A percentile compares a stretch with the other conserved stretches of the same genome.
These are phyloP conservation scores for Temnothorax unifasciatus DNA, from an alignment of 2,888 invertebrate genomes.

Conservation along the genomic window DNA sequence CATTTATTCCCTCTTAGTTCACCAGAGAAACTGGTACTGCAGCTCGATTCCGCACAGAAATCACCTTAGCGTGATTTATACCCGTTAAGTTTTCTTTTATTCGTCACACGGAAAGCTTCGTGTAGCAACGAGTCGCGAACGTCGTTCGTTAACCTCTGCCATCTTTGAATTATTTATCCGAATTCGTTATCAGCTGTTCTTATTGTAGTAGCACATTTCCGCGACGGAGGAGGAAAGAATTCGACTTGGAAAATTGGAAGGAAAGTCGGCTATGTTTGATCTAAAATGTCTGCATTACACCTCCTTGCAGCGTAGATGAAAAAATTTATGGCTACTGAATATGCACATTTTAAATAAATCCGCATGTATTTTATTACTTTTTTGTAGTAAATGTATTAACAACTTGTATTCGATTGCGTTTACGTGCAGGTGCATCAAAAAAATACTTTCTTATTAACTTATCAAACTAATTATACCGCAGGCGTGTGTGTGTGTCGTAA, in stretches of 20 bases:
- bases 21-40: not conserved
- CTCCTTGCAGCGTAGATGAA: not conserved
- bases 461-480: not conserved
- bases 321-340: not conserved
- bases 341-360: not conserved
- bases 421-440: not conserved
- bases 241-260: not conserved
- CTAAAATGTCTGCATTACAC: not conserved
- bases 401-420: not conserved
- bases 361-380: not conserved
- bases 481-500: not conserved
- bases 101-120: slow-evolving; percentile 5
- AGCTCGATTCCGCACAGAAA: slow-evolving; percentile 14
- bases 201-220: slow-evolving; percentile 4
- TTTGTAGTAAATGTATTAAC: not conserved
- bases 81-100: not conserved
- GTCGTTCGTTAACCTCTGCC: slow-evolving; percentile 66
- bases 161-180: slow-evolving; percentile 69
- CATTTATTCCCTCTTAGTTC: slow-evolving; percentile 14
- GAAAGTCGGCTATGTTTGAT: not conserved
- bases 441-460: not conserved
- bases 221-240: not conserved
- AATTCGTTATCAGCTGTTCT: slow-evolving; percentile 55
- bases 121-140: slow-evolving; percentile 7
- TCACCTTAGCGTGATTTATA: slow-evolving; percentile 41